Percentiles rank a stretch among this genome's conserved stretches.
phyloP scores from a whole-genome alignment of 2,797 vertebrate genomes.

The Peromyscus nudipes region DNA sequence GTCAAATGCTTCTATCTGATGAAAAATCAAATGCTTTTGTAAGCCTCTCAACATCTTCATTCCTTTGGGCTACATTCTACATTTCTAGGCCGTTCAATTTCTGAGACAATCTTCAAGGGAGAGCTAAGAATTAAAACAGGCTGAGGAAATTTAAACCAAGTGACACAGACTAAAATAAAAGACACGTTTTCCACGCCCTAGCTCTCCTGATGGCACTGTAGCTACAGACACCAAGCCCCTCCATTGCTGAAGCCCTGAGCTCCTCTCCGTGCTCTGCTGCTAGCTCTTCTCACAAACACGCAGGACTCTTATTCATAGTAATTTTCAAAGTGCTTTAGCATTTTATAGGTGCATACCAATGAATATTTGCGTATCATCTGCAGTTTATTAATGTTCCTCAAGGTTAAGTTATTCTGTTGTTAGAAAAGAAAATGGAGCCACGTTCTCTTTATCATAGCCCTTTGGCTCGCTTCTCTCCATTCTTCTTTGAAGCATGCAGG shows the following conservation, averaged over 20 bases:
- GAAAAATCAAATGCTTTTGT: neutral
- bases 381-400: neutral
- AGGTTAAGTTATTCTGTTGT: neutral
- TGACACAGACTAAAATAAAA: neutral
- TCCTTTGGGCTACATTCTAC: neutral
- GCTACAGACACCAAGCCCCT: neutral
- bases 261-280: neutral
- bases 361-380: neutral
- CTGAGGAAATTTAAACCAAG: neutral
- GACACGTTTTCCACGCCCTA: neutral
- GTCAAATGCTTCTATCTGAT: neutral
- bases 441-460: neutral
- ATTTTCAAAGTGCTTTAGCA: neutral
- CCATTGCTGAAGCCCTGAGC: neutral
- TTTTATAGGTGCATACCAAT: neutral
- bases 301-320: neutral
- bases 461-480: neutral
- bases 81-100: neutral
- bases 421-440: conserved; percentile 28
- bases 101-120: neutral
- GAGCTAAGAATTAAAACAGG: conserved; percentile 19
- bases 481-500: neutral
- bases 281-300: neutral
- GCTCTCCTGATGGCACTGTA: neutral
- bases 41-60: neutral